Conservation (phyloP, 2,888 invertebrate genomes). For the Sinopyrophorus schimmeli region DNA sequence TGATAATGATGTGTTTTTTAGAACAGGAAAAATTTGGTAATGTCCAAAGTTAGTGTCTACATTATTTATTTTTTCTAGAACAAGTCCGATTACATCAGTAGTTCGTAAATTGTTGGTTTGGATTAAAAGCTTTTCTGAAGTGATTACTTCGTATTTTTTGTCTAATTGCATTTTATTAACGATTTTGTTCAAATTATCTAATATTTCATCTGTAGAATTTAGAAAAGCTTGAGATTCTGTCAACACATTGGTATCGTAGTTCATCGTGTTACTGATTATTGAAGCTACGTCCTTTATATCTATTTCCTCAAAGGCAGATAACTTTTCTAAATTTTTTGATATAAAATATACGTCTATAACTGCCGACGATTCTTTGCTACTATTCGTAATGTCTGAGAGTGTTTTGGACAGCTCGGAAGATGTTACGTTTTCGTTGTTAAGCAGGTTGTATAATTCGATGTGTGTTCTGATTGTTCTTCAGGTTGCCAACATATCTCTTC, state of each 20-base stretch:
- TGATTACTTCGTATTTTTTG: too few species aligned
- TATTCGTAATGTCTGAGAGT: not conserved
- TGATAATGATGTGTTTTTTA: not conserved
- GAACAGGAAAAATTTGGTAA: not conserved
- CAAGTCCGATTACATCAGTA: conserved; percentile 1
- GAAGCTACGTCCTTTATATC: not conserved
- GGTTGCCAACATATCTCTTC: conserved; percentile 30
- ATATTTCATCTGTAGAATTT: not conserved
- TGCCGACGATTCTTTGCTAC: not conserved
- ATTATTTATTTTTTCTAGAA: not conserved
- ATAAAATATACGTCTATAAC: conserved; percentile 4
- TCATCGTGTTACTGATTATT: conserved; percentile 4
- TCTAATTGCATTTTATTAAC: not conserved
- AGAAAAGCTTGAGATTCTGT: not conserved
- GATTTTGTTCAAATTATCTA: not conserved
- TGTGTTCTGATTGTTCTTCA: conserved; percentile 6
- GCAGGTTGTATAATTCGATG: not conserved
- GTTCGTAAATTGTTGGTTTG: not conserved
- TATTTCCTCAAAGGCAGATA: not conserved
- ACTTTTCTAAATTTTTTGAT: not conserved
- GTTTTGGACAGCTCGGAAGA: not conserved
- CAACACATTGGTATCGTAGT: not conserved
- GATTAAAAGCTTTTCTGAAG: not conserved
- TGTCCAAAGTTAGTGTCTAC: not conserved
- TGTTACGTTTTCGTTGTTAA: not conserved